These are phyloP conservation scores for Orthosia incerta DNA, from an alignment of 2,888 invertebrate genomes.

Conservation along the genomic window DNA sequence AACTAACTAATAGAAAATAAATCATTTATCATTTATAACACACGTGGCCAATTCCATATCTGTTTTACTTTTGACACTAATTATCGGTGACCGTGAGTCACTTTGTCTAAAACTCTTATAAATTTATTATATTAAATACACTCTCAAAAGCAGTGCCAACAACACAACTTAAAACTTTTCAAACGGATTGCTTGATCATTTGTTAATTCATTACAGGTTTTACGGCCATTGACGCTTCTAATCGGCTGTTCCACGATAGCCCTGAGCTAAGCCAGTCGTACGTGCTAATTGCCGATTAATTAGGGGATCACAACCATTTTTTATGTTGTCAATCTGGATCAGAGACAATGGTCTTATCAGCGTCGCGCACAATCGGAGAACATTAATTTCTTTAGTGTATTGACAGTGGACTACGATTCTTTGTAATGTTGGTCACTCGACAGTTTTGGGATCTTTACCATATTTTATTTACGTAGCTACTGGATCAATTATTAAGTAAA, in stretches of 20 bases:
- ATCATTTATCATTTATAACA: too few species aligned
- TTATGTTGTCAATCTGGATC: slow-evolving; percentile 51
- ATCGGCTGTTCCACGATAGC: slow-evolving; percentile 30
- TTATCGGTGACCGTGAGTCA: too few species aligned
- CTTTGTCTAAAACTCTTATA: too few species aligned
- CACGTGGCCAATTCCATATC: too few species aligned
- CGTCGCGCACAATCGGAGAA: slow-evolving; percentile 29
- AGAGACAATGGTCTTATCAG: slow-evolving; percentile 39
- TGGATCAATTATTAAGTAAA: too few species aligned
- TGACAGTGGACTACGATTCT: background rate
- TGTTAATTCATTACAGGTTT: slow-evolving; percentile 12
- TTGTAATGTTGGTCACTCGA: background rate
- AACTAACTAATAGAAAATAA: too few species aligned
- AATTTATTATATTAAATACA: too few species aligned
- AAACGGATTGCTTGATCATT: background rate
- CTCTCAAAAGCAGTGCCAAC: background rate
- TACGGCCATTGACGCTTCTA: slow-evolving; percentile 41
- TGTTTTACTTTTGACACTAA: too few species aligned
- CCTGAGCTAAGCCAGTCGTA: slow-evolving; percentile 30
- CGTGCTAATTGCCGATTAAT: slow-evolving; percentile 58
- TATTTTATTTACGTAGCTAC: too few species aligned
- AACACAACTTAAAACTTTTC: background rate
- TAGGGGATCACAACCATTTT: slow-evolving; percentile 53
- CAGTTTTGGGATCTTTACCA: background rate
- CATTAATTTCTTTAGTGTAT: slow-evolving; percentile 37